A percentile compares a stretch with the other conserved stretches of the same genome.
Evolutionary conservation across 2,888 invertebrate species (phyloP).

Genomic region (Sphaerophoria rueppellii): DNA sequence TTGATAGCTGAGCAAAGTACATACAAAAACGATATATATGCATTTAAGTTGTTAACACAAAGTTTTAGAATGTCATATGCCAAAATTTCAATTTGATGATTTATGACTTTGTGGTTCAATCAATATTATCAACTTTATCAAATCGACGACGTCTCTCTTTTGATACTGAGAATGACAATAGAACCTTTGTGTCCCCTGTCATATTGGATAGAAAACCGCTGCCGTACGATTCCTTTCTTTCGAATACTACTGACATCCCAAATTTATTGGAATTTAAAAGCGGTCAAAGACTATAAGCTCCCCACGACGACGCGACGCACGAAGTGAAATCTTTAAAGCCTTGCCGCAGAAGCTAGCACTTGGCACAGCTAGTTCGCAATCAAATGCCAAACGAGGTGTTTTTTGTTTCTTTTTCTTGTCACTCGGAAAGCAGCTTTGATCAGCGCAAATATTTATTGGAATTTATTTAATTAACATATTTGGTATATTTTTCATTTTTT

Average conservation of each 20-base stretch:
- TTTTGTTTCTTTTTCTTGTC: background rate
- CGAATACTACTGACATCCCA: conserved; percentile 36
- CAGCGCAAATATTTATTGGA: conserved; percentile 55
- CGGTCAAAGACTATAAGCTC: conserved; percentile 54
- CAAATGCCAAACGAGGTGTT: background rate
- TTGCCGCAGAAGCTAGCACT: background rate
- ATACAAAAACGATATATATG: background rate
- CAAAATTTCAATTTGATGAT: conserved; percentile 39
- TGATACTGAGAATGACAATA: background rate
- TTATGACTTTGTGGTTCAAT: conserved; percentile 42
- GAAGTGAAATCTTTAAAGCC: background rate
- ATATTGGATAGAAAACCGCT: background rate
- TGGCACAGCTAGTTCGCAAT: conserved; percentile 19
- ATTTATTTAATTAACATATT: conserved; percentile 61
- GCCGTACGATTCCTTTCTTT: background rate
- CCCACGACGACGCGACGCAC: background rate
- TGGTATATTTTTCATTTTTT: conserved; percentile 48
- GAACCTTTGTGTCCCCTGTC: conserved; percentile 4
- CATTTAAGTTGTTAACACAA: conserved; percentile 22
- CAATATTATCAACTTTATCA: conserved; percentile 29
- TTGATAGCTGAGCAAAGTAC: too few relatives aligned
- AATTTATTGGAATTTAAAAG: conserved; percentile 56
- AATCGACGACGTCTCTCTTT: background rate
- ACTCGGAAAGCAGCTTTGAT: conserved; percentile 37
- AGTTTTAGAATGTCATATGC: background rate